Conservation (phyloP, 2,888 invertebrate species). For the Idaea aversata region DNA sequence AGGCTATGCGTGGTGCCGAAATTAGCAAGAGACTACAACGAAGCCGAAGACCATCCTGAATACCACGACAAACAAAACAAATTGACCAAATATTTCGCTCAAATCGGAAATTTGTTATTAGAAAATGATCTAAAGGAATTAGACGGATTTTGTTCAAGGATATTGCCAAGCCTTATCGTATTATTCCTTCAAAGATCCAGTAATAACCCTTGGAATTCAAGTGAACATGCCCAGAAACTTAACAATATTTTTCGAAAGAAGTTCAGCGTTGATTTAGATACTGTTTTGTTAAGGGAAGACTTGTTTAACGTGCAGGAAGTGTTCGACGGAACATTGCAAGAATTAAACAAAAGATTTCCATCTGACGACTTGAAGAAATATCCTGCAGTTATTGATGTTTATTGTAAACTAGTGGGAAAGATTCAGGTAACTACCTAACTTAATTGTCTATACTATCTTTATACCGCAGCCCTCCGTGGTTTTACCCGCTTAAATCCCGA, state of each 20-base stretch:
- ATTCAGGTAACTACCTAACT: constrained; percentile 43
- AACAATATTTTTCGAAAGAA: constrained; percentile 45
- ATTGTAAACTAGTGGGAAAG: constrained; percentile 42
- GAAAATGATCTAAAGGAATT: constrained; percentile 38
- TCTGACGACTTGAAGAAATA: constrained; percentile 55
- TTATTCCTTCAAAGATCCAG: constrained; percentile 51
- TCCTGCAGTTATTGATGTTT: constrained; percentile 60
- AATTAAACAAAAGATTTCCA: constrained; percentile 55
- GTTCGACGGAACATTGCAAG: constrained; percentile 55
- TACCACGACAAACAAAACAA: constrained; percentile 45
- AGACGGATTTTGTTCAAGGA: constrained; percentile 29
- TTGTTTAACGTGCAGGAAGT: constrained; percentile 49
- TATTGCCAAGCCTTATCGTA: constrained; percentile 49
- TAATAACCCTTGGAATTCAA: constrained; percentile 51
- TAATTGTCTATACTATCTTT: neutral
- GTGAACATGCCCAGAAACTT: constrained; percentile 42
- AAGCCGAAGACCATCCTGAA: constrained; percentile 49
- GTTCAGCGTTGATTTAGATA: constrained; percentile 41
- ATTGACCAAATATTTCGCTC: constrained; percentile 39
- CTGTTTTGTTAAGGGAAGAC: constrained; percentile 38
- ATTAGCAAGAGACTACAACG: constrained; percentile 52
- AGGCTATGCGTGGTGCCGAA: constrained; percentile 50
- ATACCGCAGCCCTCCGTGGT: too few species aligned
- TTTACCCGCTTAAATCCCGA: neutral
- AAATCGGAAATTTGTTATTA: constrained; percentile 41